phyloP scores from a whole-genome alignment of 1,140 invertebrate species.

The Bathynomus jamesi region DNA sequence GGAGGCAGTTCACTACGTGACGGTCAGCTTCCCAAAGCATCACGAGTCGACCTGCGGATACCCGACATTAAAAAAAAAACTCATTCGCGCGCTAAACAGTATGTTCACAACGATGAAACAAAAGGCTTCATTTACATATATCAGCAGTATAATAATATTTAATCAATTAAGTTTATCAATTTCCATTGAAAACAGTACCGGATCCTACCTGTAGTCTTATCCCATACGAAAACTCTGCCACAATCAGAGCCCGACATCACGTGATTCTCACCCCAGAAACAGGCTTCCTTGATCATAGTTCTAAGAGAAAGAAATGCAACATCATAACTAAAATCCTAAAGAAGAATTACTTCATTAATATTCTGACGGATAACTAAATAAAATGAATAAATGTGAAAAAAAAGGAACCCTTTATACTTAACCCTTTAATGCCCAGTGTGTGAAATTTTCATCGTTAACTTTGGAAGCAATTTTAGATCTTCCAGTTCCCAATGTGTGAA shows the following conservation, averaged over 20 bases:
- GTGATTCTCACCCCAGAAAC: conserved; percentile 76
- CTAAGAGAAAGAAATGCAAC: conserved; percentile 46
- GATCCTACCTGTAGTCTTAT: conserved; percentile 41
- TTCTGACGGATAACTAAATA: not conserved
- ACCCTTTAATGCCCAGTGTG: too few relatives aligned
- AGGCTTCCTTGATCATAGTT: conserved; percentile 83
- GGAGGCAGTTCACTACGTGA: conserved; percentile 76
- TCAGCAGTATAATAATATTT: too few relatives aligned
- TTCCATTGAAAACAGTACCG: too few relatives aligned
- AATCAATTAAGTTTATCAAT: too few relatives aligned
- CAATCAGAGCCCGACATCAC: conserved; percentile 82
- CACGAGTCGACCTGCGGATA: conserved; percentile 49
- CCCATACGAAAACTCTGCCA: conserved; percentile 59
- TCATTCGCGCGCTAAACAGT: too few relatives aligned
- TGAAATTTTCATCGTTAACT: too few relatives aligned
- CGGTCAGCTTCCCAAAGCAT: conserved; percentile 74
- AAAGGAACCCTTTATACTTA: too few relatives aligned
- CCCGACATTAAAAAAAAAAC: too few relatives aligned
- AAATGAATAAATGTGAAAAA: not conserved
- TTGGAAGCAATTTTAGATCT: too few relatives aligned
- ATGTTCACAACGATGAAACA: too few relatives aligned
- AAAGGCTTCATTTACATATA: too few relatives aligned
- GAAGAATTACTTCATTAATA: not conserved
- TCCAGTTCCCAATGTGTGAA: too few relatives aligned
- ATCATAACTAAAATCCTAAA: not conserved